phyloP scores from a whole-genome alignment of 2,888 invertebrate genomes.

The Venusia cambrica region DNA sequence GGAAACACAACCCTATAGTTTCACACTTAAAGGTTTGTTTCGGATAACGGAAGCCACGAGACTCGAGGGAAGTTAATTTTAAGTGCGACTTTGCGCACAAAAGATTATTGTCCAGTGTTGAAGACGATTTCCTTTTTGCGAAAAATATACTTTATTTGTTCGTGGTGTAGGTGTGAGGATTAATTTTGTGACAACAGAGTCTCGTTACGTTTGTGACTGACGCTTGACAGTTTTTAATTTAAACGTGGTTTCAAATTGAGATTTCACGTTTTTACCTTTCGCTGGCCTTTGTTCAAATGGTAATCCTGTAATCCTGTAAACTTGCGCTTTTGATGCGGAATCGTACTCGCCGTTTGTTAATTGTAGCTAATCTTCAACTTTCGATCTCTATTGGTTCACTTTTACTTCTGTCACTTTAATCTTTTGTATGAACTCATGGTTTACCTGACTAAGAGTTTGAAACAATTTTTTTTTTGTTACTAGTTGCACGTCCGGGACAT shows the following conservation, averaged over 20 bases:
- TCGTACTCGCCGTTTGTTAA: constrained; percentile 46
- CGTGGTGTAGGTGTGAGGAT: constrained; percentile 49
- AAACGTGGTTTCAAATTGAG: constrained; percentile 50
- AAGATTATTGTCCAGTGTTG: constrained; percentile 65
- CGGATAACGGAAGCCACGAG: constrained; percentile 19
- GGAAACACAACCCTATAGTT: constrained; percentile 37
- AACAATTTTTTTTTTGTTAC: too few relatives aligned
- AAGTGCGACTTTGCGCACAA: constrained; percentile 68
- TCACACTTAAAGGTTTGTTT: constrained; percentile 36
- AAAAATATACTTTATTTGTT: constrained; percentile 51
- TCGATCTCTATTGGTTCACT: constrained; percentile 37
- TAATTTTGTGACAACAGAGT: constrained; percentile 53
- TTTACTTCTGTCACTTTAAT: constrained; percentile 35
- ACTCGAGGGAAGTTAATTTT: constrained; percentile 69
- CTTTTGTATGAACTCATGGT: too few relatives aligned
- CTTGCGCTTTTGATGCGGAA: constrained; percentile 45
- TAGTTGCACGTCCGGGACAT: too few relatives aligned
- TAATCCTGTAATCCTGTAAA: constrained; percentile 54
- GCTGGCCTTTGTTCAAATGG: constrained; percentile 45
- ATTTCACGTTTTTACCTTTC: constrained; percentile 53
- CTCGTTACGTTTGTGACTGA: constrained; percentile 70
- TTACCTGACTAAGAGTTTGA: too few relatives aligned
- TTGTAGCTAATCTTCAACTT: constrained; percentile 46
- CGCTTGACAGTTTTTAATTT: constrained; percentile 55
- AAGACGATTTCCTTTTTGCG: constrained; percentile 50